Evolutionary conservation across 2,113 vertebrate genomes (phyloP), one percentile per base, ranked within the genome.

Genomic region (Lampris megalopsis): DNA sequence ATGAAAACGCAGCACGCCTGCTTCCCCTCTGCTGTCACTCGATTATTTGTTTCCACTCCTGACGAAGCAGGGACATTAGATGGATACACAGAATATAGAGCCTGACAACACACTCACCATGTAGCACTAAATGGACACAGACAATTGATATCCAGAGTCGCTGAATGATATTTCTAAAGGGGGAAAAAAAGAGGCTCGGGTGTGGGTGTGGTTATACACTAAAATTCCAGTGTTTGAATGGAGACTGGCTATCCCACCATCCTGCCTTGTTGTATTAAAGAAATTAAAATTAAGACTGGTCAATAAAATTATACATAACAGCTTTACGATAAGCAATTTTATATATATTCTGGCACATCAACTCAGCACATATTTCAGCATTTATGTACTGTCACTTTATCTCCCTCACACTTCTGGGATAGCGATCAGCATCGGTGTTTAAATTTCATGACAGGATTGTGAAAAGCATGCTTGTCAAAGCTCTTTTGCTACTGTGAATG

Each of bases 1-100:
- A 82, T 78, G 86, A 92, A 83, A 79, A 77, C 59, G 50, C 85
- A 80, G 86, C 72, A 41, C 77, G 90, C 66, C 54, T 3, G 37
- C 73, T 60, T 74, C 77, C 78, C 77, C 9, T 40, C 80, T 83
- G 85, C 71, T 58, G 70, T 70, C 67, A 71, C 70, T 82, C 5
- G 57, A 85, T 82, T 73, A 66, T 75, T 71, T 77, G 69, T 71
- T 63, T 71, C 56, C 66, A 64, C 66, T 80, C 35, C 67, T n/a
- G 65, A 64, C 63, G 48, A 81, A 57, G 71, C 24, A 5, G 49
- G 5, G 68, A 42, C 9, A 47, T 40, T 71, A 73, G 74, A 78
- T 66, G 52, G 65, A 57, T 45, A 43, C 60, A 24, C n/a, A 58
- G 37, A 73, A 66, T 53, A 74, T 56, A 41, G 59, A 80, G 40